phyloP scores from a whole-genome alignment of 2,113 vertebrate genomes.

The Tychaedon coryphoeus region DNA sequence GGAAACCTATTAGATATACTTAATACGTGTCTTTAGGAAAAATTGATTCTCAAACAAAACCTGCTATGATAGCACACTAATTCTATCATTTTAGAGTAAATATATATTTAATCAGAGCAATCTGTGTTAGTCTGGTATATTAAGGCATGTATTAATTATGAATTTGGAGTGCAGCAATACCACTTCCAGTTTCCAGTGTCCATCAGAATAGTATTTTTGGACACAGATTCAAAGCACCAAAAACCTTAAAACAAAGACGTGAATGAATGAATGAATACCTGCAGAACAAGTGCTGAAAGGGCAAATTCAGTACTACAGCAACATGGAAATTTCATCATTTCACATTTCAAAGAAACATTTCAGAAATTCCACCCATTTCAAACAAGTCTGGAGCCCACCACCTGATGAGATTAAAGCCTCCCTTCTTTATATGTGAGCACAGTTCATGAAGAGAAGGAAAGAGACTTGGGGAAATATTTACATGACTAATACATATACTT shows the following conservation, averaged over 20 bases:
- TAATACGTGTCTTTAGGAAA: background rate
- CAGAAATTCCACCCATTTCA: slow-evolving; percentile 13
- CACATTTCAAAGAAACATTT: background rate
- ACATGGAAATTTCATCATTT: background rate
- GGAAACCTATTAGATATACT: background rate
- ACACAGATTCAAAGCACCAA: background rate
- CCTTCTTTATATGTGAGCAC: background rate
- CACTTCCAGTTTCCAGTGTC: background rate
- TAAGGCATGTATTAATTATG: background rate
- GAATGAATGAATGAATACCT: background rate
- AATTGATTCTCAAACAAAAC: background rate
- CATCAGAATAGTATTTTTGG: background rate
- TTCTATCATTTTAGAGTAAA: background rate
- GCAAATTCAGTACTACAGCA: background rate
- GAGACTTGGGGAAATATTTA: background rate
- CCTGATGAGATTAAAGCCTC: background rate
- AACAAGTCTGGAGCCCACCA: slow-evolving; percentile 7
- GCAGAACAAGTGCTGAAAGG: background rate
- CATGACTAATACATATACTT: background rate
- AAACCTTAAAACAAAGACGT: background rate
- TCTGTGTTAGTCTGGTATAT: slow-evolving; percentile 56
- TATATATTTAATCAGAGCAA: slow-evolving; percentile 40
- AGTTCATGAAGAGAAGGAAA: background rate
- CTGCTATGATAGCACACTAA: background rate
- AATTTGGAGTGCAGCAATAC: background rate